Percentiles rank a stretch among this genome's conserved stretches.
These are phyloP conservation scores for Saimiri boliviensis DNA, from an alignment of 2,113 vertebrate genomes.

Conservation along the genomic window DNA sequence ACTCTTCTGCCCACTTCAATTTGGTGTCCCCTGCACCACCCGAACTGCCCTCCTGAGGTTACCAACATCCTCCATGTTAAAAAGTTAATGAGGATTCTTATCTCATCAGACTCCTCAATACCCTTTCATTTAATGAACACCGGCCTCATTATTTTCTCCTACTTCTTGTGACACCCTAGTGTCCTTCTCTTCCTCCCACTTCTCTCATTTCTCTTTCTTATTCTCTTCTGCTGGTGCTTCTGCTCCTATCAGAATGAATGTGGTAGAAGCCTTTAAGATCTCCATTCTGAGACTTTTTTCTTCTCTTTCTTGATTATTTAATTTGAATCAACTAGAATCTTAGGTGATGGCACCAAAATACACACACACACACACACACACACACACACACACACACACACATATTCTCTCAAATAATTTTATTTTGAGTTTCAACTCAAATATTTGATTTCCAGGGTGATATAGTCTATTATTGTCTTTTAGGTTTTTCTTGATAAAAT, in stretches of 20 bases:
- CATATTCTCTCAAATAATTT: not conserved
- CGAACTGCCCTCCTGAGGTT: not conserved
- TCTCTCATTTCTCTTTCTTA: not conserved
- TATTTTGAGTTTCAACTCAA: not conserved
- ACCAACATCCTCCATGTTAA: not conserved
- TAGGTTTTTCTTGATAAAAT: not conserved
- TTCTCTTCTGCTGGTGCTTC: not conserved
- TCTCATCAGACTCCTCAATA: not conserved
- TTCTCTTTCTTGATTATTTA: not conserved
- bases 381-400: not conserved
- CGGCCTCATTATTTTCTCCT: not conserved
- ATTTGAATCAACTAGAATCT: not conserved
- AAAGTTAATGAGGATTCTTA: not conserved
- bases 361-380: not conserved
- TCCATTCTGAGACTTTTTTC: not conserved
- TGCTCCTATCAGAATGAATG: not conserved
- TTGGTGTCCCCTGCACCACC: not conserved
- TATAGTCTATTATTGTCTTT: not conserved
- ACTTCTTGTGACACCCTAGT: not conserved
- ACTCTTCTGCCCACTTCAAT: not conserved
- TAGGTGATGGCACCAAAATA: not conserved
- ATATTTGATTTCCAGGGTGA: not conserved
- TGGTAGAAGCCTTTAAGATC: not conserved
- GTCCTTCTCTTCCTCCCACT: not conserved
- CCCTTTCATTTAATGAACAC: not conserved